phyloP scores from a whole-genome alignment of 2,888 invertebrate genomes.

The Eurytoma californica region DNA sequence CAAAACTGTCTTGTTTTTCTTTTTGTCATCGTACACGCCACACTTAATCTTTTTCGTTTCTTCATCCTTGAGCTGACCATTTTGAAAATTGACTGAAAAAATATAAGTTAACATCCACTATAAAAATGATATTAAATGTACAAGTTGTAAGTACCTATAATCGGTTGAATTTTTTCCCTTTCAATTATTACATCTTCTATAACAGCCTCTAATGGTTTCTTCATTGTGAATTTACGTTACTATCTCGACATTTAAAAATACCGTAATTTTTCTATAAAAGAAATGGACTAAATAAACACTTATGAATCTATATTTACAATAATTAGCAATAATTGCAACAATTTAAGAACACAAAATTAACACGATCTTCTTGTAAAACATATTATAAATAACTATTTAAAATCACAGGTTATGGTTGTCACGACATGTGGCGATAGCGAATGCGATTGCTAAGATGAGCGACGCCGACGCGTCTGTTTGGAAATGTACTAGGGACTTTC shows the following conservation, averaged over 20 bases:
- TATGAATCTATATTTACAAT: neutral
- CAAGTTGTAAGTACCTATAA: slow-evolving; percentile 63
- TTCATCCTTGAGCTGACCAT: slow-evolving; percentile 69
- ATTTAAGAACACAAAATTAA: too few species aligned
- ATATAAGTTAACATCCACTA: neutral
- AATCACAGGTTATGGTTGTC: slow-evolving; percentile 6
- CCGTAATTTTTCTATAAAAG: neutral
- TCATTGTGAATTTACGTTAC: slow-evolving; percentile 58
- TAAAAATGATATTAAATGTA: slow-evolving; percentile 18
- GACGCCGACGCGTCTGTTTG: neutral
- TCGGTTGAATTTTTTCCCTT: slow-evolving; percentile 68
- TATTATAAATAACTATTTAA: neutral
- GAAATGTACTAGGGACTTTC: neutral
- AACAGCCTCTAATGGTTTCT: slow-evolving; percentile 61
- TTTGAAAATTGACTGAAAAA: slow-evolving; percentile 69
- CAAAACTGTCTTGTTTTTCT: slow-evolving; percentile 62
- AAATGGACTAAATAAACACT: neutral
- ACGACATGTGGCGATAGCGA: neutral
- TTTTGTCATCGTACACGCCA: slow-evolving; percentile 65
- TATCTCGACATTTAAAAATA: neutral
- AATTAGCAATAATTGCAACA: too few species aligned
- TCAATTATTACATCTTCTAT: slow-evolving; percentile 68
- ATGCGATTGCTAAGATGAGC: too few species aligned
- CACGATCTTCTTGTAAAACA: neutral
- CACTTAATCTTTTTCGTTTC: slow-evolving; percentile 67